A percentile compares a stretch with the other conserved stretches of the same genome.
phyloP scores from a whole-genome alignment of 2,888 invertebrate species.

The Drosophila setosimentum region DNA sequence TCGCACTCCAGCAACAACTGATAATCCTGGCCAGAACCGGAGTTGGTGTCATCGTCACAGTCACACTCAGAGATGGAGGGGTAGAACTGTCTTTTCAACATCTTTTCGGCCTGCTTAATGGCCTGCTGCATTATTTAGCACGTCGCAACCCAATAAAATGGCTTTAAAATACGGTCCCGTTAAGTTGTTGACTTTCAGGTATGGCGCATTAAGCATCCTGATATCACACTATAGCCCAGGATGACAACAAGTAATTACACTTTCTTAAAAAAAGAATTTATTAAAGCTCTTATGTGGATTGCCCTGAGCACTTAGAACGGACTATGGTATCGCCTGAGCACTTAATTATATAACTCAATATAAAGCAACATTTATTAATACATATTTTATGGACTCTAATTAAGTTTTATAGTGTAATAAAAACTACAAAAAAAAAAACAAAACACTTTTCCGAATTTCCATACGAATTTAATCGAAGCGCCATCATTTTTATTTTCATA shows the following conservation, averaged over 20 bases:
- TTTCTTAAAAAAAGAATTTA: conserved; percentile 4
- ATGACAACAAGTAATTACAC: conserved; percentile 58
- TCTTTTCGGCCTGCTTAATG: conserved; percentile 60
- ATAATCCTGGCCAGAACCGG: conserved; percentile 40
- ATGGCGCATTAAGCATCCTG: conserved; percentile 55
- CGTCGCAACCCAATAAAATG: conserved; percentile 66
- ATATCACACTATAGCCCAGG: background rate
- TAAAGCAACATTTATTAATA: background rate
- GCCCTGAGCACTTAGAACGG: background rate
- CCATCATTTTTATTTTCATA: too few relatives aligned
- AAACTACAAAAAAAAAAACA: background rate
- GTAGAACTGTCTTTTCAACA: conserved; percentile 59
- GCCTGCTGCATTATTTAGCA: conserved; percentile 73
- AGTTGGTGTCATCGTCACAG: conserved; percentile 2
- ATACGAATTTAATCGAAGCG: background rate
- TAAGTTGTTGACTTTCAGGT: conserved; percentile 67
- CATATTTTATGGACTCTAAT: background rate
- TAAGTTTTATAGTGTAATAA: background rate
- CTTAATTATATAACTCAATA: background rate
- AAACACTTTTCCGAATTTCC: too few relatives aligned
- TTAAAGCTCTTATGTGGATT: conserved; percentile 8
- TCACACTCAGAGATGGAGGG: conserved; percentile 5
- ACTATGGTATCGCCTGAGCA: background rate
- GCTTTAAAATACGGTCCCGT: conserved; percentile 68
- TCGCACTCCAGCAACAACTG: conserved; percentile 40